Conservation (phyloP, 1,140 invertebrate genomes). For the Cyclina sinensis region DNA sequence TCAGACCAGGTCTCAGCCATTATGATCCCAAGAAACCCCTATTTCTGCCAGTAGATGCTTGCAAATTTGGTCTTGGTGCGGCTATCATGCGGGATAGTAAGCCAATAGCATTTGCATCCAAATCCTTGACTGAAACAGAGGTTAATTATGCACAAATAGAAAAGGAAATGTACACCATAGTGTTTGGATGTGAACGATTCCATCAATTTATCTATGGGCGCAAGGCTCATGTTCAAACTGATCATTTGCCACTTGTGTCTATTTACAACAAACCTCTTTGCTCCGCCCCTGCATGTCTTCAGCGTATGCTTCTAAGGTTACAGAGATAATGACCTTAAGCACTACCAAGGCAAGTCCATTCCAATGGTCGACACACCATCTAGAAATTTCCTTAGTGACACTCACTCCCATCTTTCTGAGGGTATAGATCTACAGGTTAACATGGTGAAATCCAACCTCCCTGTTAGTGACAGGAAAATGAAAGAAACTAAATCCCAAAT, state of each 20-base stretch:
- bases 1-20: not conserved
- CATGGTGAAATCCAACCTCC: not conserved
- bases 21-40: conserved; percentile 16
- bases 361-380: conserved; percentile 36
- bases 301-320: conserved; percentile 22
- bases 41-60: not conserved
- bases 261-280: not conserved
- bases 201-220: conserved; percentile 4
- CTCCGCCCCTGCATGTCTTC: conserved; percentile 9
- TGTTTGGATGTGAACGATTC: conserved; percentile 6
- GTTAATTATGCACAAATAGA: not conserved
- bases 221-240: not conserved
- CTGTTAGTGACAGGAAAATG: not conserved
- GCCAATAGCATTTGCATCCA: not conserved
- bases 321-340: conserved; percentile 28
- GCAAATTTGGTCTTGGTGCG: too few relatives aligned
- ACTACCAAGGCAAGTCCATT: not conserved
- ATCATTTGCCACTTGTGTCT: not conserved
- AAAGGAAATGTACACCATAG: not conserved
- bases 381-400: not conserved
- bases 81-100: not conserved
- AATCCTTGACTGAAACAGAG: conserved; percentile 20
- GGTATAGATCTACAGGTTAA: not conserved
- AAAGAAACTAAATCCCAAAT: not conserved
- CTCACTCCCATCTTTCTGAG: not conserved